Conservation (phyloP, 2,113 vertebrate genomes). For the Crotalus viridis region DNA sequence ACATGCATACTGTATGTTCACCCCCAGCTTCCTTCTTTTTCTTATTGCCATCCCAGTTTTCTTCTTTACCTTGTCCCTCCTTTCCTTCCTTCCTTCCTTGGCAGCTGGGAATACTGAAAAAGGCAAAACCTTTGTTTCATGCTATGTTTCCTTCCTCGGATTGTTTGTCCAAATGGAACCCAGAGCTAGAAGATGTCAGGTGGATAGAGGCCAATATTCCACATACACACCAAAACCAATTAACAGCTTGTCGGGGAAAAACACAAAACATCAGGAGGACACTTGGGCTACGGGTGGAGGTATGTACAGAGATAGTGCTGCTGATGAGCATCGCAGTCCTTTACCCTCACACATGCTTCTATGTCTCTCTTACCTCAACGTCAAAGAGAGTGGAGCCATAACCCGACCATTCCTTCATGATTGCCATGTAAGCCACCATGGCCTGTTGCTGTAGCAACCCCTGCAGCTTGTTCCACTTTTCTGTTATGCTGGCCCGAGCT, state of each 20-base stretch:
- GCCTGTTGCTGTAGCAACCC: constrained; percentile 88
- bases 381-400: constrained; percentile 92
- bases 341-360: neutral
- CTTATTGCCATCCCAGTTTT: neutral
- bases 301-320: neutral
- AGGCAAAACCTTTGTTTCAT: neutral
- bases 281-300: neutral
- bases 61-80: neutral
- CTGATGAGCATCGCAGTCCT: neutral
- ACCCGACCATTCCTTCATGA: constrained; percentile 90
- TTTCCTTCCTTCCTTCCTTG: neutral
- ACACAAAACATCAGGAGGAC: neutral
- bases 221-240: neutral
- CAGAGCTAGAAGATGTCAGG: neutral
- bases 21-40: neutral
- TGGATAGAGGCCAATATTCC: neutral
- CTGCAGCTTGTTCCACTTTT: constrained; percentile 89
- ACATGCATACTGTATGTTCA: neutral
- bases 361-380: constrained; percentile 78
- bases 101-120: neutral
- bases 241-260: neutral
- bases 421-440: constrained; percentile 90
- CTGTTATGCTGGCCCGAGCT: constrained; percentile 82
- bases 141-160: neutral
- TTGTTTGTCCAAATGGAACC: neutral